Base-by-base conservation (phyloP, 2,797 vertebrate genomes). In the Diglossa cyanea region DNA sequence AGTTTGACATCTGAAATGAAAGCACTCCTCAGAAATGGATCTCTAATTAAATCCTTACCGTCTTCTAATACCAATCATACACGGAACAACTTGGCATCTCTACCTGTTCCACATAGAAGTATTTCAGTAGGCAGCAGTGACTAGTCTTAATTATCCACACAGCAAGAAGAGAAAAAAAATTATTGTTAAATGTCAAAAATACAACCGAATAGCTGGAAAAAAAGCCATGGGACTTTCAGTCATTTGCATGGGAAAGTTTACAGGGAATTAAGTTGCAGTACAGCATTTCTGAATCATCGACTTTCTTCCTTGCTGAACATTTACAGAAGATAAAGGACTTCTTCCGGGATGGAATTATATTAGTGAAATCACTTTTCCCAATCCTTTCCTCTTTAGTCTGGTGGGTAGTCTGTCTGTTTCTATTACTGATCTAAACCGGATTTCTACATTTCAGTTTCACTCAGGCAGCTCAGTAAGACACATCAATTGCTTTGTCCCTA, bases 81-180 rank as follows among this genome's bases (percentile, higher is more conserved):
- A n/a, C 0, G 2, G 50, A 80, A 62, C 28, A 47, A 63, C 16
- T 53, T 44, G 39, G 28, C 77, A 65, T 55, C 81, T 93, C 72
- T 80, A 92, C 26, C 60, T 77, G 62, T 62, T 77, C 91, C 68
- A 55, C 55, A 77, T 1, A 26, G 16, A 72, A 76, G 10, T 57
- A 57, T 45, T 90, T 75, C 51, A 70, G 57, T n/a, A 72, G 60
- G 73, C 79, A 80, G 79, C 70, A 53, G 30, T 78, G 51, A 80
- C 82, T 88, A 79, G 57, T 78, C 39, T 88, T 80, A 82, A 78
- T 88, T 90, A 80, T 67, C 93, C 80, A 93, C 14, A 62, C n/a
- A 83, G 54, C 39, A 94, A 53, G 48, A 68, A 55, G 33, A 67
- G 44, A 93, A 78, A 90, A 78, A 75, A 57, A 48, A 7, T 15